Conservation (phyloP, 1,140 invertebrate genomes). For the Euborellia annulipes region DNA sequence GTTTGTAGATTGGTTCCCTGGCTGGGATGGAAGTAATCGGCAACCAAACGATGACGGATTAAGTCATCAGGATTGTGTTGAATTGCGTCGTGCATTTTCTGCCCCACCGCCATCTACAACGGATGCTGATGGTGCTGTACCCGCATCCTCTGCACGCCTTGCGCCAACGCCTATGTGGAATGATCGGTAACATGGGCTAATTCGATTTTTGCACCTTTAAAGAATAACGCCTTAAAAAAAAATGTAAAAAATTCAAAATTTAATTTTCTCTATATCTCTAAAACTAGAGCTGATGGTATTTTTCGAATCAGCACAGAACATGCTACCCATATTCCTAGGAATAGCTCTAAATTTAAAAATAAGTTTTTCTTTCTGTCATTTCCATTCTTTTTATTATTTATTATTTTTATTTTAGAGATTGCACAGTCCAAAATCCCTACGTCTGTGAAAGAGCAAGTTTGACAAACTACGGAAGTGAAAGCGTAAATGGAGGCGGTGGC, state of each 20-base stretch:
- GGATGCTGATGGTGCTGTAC: neutral
- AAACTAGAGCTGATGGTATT: too few relatives aligned
- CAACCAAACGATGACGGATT: constrained; percentile 69
- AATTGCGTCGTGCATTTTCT: constrained; percentile 42
- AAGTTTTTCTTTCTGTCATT: constrained; percentile 3
- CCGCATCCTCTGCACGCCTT: constrained; percentile 9
- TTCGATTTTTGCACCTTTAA: too few relatives aligned
- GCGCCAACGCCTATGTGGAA: constrained; percentile 52
- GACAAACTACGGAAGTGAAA: constrained; percentile 17
- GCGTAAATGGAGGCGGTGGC: constrained; percentile 23
- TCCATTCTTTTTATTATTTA: neutral
- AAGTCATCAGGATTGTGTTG: constrained; percentile 61
- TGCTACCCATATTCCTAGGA: too few relatives aligned
- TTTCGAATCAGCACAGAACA: too few relatives aligned
- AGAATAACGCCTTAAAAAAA: too few relatives aligned
- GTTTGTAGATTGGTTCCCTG: constrained; percentile 59
- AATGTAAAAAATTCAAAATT: too few relatives aligned
- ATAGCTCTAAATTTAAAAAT: too few relatives aligned
- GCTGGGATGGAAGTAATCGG: constrained; percentile 48
- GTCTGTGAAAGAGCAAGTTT: too few relatives aligned
- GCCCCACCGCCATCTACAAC: constrained; percentile 24
- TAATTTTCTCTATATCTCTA: too few relatives aligned
- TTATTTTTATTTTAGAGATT: constrained; percentile 9
- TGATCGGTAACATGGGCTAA: constrained; percentile 36
- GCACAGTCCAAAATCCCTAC: constrained; percentile 5